Evolutionary conservation across 2,113 vertebrate genomes (phyloP).

Genomic region (Arvicanthis niloticus): DNA sequence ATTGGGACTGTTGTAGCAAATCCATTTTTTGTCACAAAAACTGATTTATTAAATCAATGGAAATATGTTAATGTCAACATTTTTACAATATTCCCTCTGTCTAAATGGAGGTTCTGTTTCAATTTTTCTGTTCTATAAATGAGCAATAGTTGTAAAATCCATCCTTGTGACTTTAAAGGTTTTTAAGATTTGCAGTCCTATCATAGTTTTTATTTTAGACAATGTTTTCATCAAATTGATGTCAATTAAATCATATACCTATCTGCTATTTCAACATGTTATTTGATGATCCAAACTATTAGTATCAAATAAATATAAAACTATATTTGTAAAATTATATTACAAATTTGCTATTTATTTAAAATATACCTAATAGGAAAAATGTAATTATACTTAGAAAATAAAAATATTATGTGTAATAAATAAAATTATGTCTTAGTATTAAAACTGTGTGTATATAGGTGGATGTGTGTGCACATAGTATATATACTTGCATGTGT

Average conservation of each 20-base stretch:
- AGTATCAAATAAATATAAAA: not conserved
- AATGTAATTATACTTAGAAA: not conserved
- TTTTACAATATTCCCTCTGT: conserved; percentile 6
- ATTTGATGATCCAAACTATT: not conserved
- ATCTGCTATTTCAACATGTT: conserved; percentile 8
- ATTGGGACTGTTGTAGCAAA: not conserved
- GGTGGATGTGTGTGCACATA: not conserved
- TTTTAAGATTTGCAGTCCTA: conserved; percentile 31
- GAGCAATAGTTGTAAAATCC: not conserved
- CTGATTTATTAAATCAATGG: conserved; percentile 41
- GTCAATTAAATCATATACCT: conserved; percentile 1
- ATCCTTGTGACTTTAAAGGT: conserved; percentile 31
- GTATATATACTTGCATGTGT: not conserved
- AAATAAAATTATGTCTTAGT: not conserved
- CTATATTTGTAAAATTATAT: not conserved
- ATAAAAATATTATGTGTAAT: not conserved
- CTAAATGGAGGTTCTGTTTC: not conserved
- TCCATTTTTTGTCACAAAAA: conserved; percentile 37
- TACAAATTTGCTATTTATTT: not conserved
- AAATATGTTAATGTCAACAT: not conserved
- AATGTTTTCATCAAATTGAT: conserved; percentile 20
- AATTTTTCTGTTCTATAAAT: not conserved
- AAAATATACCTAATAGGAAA: not conserved
- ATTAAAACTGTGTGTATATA: not conserved
- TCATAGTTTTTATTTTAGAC: conserved; percentile 4